Conservation (phyloP, 2,888 invertebrate genomes). For the Drosophila rubida region DNA sequence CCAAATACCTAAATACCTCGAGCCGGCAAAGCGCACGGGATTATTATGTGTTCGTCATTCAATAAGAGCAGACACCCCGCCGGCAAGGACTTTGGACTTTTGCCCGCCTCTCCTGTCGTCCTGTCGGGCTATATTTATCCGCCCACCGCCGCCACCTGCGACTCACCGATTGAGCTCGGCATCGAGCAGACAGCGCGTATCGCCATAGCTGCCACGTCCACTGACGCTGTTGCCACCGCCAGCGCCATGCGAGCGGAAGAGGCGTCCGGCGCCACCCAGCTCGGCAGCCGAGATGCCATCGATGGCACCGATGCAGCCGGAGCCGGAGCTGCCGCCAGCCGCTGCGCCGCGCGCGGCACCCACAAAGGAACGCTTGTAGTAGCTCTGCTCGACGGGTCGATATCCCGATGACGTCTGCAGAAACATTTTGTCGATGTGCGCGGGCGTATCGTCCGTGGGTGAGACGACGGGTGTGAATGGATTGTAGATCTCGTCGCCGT, state of each 20-base stretch:
- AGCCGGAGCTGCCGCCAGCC: slow-evolving; percentile 26
- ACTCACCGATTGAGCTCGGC: slow-evolving; percentile 80
- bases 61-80: slow-evolving; percentile 31
- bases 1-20: slow-evolving; percentile 10
- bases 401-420: slow-evolving; percentile 85
- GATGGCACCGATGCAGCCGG: slow-evolving; percentile 58
- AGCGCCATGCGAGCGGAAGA: slow-evolving; percentile 55
- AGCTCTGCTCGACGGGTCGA: slow-evolving; percentile 85
- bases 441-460: slow-evolving; percentile 84
- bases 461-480: slow-evolving; percentile 85
- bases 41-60: slow-evolving; percentile 38
- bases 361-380: slow-evolving; percentile 84
- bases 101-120: not conserved
- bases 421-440: slow-evolving; percentile 85
- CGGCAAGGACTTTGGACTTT: slow-evolving; percentile 1
- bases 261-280: slow-evolving; percentile 64
- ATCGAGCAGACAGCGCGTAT: slow-evolving; percentile 80
- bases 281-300: slow-evolving; percentile 68
- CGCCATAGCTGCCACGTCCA: slow-evolving; percentile 73
- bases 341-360: slow-evolving; percentile 56
- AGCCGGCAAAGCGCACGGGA: slow-evolving; percentile 16
- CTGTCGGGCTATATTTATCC: not conserved
- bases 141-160: not conserved
- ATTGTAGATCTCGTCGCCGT: slow-evolving; percentile 85
- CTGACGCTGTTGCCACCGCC: slow-evolving; percentile 61